Evolutionary conservation across 2,113 vertebrate species (phyloP).

Genomic region (Progne subis): DNA sequence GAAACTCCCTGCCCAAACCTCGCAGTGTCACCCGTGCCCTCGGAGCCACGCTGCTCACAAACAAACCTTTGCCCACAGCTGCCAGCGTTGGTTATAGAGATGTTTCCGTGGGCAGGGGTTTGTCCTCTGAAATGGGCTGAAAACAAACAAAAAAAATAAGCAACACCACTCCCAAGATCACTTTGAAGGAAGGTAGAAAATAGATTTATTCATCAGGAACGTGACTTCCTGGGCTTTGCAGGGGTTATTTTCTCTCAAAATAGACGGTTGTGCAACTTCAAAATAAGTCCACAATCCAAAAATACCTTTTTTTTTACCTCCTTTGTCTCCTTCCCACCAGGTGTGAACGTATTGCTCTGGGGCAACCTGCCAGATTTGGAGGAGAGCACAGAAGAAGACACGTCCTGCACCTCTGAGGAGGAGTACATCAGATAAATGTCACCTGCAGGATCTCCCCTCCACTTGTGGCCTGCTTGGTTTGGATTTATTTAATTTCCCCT

Average conservation of each 20-base stretch:
- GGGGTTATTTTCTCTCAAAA: background rate
- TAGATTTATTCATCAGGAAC: background rate
- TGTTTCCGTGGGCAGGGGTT: background rate
- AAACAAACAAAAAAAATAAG: background rate
- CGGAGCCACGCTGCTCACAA: background rate
- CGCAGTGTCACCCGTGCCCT: background rate
- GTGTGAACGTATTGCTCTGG: slow-evolving; percentile 91
- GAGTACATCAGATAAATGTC: slow-evolving; percentile 79
- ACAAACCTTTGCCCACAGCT: background rate
- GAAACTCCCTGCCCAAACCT: background rate
- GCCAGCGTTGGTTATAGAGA: background rate
- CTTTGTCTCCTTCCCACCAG: slow-evolving; percentile 67
- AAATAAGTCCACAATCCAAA: background rate
- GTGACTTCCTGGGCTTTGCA: background rate
- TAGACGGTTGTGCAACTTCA: background rate
- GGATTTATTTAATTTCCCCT: background rate
- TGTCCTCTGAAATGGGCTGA: background rate
- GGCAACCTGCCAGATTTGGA: slow-evolving; percentile 92
- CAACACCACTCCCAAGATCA: background rate
- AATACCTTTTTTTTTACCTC: background rate
- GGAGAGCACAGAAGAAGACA: slow-evolving; percentile 84
- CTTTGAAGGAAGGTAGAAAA: background rate
- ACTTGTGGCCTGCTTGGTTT: fast-evolving
- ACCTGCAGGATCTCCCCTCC: background rate
- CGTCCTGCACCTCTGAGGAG: slow-evolving; percentile 81